Evolutionary conservation across 2,797 vertebrate genomes (phyloP), one percentile per base, ranked within the genome.

Genomic region (Gobionotothen gibberifrons): DNA sequence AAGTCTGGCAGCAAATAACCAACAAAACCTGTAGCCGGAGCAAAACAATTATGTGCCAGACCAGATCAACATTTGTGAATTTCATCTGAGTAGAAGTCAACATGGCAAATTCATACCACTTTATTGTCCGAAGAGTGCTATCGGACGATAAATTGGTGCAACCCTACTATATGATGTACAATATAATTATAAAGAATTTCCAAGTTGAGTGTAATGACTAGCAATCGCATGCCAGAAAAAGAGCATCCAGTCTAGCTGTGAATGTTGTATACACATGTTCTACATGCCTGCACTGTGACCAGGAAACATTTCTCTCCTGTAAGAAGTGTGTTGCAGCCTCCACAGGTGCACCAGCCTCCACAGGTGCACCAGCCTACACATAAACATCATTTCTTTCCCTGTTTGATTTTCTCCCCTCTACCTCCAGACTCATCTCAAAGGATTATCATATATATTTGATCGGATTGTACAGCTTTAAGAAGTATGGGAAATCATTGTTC

Each of bases 321-420:
- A 17, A 36, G 26, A 43, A 56, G 26, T 40, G 53, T 32, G 47
- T 39, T 72, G 39, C 48, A 36, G 22, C 15, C 4, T 19, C 10
- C 42, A 58, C 9, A 21, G 42, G 7, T 64, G 32, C 52, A 71
- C 13, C 7, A 67, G 21, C 15, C 54, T 40, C 62, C 62, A n/a
- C 48, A 76, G n/a, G 7, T 64, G 32, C 52, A 71, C 13, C 7
- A 67, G 21, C 15, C 54, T 40, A 62, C 62, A n/a, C 48, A 76
- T 63, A 61, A 44, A 69, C 19, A 54, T 29, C 15, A 1, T 10
- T 17, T 44, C 15, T 5, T 11, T 42, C 29, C 2, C 32, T 3
- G 6, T 49, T 69, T 44, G 26, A 49, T 14, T 36, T n/a, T 3
- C 1, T 8, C 29, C 17, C 9, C 3, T 1, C 17, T 40, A 9